Conservation (phyloP, 2,888 invertebrate species). For the Zeuzera pyrina region DNA sequence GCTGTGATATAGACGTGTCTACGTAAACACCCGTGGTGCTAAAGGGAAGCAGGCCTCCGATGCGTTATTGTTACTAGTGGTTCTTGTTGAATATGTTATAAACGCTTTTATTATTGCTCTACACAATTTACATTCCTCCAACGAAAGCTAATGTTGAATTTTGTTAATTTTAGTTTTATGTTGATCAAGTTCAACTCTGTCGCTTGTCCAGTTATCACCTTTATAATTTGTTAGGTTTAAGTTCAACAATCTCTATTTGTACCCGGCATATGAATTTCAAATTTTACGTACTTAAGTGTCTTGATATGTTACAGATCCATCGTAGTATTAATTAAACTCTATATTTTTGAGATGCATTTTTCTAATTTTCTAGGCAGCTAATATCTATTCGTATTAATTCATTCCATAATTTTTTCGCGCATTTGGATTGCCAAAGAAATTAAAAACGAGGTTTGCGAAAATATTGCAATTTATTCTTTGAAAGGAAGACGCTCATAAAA, state of each 20-base stretch:
- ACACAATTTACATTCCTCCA: slow-evolving; percentile 69
- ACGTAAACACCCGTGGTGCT: slow-evolving; percentile 53
- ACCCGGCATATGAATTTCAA: slow-evolving; percentile 52
- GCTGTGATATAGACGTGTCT: slow-evolving; percentile 19
- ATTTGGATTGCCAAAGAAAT: slow-evolving; percentile 62
- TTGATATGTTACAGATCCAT: slow-evolving; percentile 19
- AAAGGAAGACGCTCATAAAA: too few relatives aligned
- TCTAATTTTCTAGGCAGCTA: slow-evolving; percentile 61
- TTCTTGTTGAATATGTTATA: slow-evolving; percentile 56
- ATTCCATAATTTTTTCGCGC: slow-evolving; percentile 53
- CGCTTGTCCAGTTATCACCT: slow-evolving; percentile 57
- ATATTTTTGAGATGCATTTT: slow-evolving; percentile 65
- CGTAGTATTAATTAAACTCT: slow-evolving; percentile 45
- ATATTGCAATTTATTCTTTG: slow-evolving; percentile 38
- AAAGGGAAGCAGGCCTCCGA: slow-evolving; percentile 53
- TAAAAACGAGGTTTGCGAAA: slow-evolving; percentile 38
- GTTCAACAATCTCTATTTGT: slow-evolving; percentile 47
- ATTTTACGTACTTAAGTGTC: slow-evolving; percentile 63
- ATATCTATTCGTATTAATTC: slow-evolving; percentile 50
- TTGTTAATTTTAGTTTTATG: slow-evolving; percentile 63
- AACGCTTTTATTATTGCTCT: slow-evolving; percentile 59
- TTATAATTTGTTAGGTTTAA: slow-evolving; percentile 48
- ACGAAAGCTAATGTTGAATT: slow-evolving; percentile 65
- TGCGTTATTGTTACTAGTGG: slow-evolving; percentile 55
- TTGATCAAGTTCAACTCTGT: slow-evolving; percentile 44